These are phyloP conservation scores for Trichomycterus rosablanca DNA, from an alignment of 2,113 vertebrate species.

Conservation along the genomic window DNA sequence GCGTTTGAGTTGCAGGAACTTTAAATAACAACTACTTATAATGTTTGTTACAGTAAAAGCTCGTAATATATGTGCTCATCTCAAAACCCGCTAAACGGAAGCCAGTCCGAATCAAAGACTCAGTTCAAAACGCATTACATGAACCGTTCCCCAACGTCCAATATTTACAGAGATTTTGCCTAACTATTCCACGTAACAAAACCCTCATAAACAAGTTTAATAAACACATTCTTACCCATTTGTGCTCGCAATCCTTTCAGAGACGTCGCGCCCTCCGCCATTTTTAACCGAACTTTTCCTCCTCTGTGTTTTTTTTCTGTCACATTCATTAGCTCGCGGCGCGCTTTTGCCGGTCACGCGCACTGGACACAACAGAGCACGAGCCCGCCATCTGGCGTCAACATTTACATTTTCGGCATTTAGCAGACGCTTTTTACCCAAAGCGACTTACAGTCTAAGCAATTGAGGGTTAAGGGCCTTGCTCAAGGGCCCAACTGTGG, in stretches of 20 bases:
- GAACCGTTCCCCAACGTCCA: neutral
- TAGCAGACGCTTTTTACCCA: no score
- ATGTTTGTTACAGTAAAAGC: neutral
- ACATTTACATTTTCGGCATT: no score
- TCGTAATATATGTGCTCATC: neutral
- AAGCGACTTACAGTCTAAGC: no score
- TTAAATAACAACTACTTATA: no score
- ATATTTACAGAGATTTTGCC: neutral
- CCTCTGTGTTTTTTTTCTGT: slow-evolving; percentile 45
- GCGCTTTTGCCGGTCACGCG: slow-evolving; percentile 62
- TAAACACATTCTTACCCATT: slow-evolving; percentile 61
- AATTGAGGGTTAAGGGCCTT: no score
- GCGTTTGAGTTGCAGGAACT: neutral
- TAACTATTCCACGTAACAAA: neutral
- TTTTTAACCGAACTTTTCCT: slow-evolving; percentile 63
- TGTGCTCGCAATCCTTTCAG: slow-evolving; percentile 73
- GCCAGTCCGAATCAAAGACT: slow-evolving; percentile 16
- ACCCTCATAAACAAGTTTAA: neutral
- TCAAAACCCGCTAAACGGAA: slow-evolving; percentile 31
- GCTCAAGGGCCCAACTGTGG: no score
- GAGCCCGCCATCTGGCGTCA: slow-evolving; percentile 40
- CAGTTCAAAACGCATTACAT: neutral
- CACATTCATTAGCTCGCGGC: slow-evolving; percentile 48
- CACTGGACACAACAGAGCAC: slow-evolving; percentile 29
- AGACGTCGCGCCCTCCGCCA: slow-evolving; percentile 73